Evolutionary conservation across 2,113 vertebrate genomes (phyloP).

Genomic region (Zosterops pallidus): DNA sequence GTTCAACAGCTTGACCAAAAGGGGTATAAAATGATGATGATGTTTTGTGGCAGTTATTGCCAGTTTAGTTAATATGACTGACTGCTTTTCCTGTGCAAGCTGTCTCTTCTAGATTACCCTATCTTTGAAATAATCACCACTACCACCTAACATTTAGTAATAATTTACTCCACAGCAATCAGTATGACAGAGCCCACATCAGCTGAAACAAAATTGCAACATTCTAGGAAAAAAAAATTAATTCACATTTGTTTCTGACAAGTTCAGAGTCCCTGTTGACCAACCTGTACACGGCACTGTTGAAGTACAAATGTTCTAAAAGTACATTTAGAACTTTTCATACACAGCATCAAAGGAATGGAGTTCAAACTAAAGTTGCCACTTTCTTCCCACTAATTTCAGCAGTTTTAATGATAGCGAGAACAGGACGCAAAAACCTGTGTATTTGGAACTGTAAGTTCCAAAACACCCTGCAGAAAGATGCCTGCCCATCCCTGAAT

Average conservation of each 20-base stretch:
- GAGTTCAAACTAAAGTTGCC: neutral
- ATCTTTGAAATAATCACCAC: slow-evolving; percentile 39
- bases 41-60: slow-evolving; percentile 50
- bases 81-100: slow-evolving; percentile 15
- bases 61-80: slow-evolving; percentile 56
- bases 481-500: neutral
- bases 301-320: neutral
- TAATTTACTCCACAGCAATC: slow-evolving; percentile 2
- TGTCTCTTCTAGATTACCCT: slow-evolving; percentile 39
- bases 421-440: neutral
- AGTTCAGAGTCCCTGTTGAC: neutral
- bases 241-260: neutral
- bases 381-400: neutral
- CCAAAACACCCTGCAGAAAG: neutral
- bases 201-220: neutral
- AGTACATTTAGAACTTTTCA: neutral
- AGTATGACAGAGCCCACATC: neutral
- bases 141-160: slow-evolving; percentile 18
- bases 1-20: slow-evolving; percentile 39
- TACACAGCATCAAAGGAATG: neutral
- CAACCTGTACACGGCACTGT: neutral
- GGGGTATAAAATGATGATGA: slow-evolving; percentile 38
- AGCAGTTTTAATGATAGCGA: neutral
- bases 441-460: neutral
- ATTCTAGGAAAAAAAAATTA: neutral